These are phyloP conservation scores for Drosophila meridionalis DNA, from an alignment of 2,888 invertebrate genomes.

Conservation along the genomic window DNA sequence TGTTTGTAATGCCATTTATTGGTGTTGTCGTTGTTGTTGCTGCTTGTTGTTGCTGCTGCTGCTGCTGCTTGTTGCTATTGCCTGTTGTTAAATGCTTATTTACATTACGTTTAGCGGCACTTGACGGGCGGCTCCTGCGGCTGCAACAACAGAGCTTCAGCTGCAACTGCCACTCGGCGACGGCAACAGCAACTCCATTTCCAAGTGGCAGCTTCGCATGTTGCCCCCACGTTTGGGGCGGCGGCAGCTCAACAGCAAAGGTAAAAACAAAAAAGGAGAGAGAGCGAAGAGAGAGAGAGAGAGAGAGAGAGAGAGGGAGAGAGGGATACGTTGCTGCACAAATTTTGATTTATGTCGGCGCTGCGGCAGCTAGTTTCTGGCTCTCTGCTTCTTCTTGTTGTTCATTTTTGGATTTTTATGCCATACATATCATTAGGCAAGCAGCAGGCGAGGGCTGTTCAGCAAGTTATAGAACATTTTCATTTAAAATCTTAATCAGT, in stretches of 20 bases:
- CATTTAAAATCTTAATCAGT: background rate
- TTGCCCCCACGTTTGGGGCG: conserved; percentile 43
- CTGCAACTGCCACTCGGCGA: conserved; percentile 15
- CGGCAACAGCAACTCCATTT: conserved; percentile 37
- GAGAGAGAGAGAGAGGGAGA: background rate
- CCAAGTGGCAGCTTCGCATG: conserved; percentile 52
- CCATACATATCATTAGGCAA: conserved; percentile 72
- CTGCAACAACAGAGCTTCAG: conserved; percentile 28
- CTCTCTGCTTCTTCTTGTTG: conserved; percentile 9
- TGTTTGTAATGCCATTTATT: conserved; percentile 80
- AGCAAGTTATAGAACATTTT: conserved; percentile 9
- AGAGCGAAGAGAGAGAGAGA: background rate
- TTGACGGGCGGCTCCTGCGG: conserved; percentile 54
- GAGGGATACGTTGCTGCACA: conserved; percentile 43
- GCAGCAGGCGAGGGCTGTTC: conserved; percentile 31
- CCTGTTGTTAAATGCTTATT: conserved; percentile 79
- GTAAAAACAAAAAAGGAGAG: conserved; percentile 18
- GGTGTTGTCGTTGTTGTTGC: conserved; percentile 45
- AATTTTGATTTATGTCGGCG: conserved; percentile 73
- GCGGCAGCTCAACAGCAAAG: conserved; percentile 58
- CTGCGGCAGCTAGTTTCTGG: conserved; percentile 41
- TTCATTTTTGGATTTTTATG: conserved; percentile 51
- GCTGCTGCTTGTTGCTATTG: conserved; percentile 44
- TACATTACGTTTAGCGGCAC: conserved; percentile 82
- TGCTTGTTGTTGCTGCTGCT: conserved; percentile 36